phyloP scores from a whole-genome alignment of 2,113 vertebrate species.

The Micronycteris hirsuta region DNA sequence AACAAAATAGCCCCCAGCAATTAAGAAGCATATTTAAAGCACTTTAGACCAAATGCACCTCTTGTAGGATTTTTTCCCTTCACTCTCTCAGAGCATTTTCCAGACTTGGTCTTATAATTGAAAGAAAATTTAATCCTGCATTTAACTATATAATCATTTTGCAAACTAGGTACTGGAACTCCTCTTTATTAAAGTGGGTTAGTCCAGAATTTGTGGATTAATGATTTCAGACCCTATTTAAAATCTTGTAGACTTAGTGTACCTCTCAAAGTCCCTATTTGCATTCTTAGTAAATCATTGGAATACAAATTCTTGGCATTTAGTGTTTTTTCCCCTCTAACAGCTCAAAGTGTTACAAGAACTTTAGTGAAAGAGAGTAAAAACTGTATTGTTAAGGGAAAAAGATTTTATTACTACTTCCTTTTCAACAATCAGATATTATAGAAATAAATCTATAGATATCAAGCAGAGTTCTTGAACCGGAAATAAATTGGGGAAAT shows the following conservation, averaged over 20 bases:
- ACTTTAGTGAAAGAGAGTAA: slow-evolving; percentile 1
- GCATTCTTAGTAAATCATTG: slow-evolving; percentile 66
- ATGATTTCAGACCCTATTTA: slow-evolving; percentile 64
- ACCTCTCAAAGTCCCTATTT: slow-evolving; percentile 66
- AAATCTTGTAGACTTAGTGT: slow-evolving; percentile 69
- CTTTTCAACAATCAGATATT: not conserved
- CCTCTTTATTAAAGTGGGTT: slow-evolving; percentile 56
- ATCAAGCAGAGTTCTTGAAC: not conserved
- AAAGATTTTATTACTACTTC: not conserved
- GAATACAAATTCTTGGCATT: slow-evolving; percentile 49
- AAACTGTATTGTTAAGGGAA: not conserved
- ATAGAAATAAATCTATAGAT: not conserved
- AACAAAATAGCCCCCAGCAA: slow-evolving; percentile 70
- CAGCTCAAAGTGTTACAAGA: slow-evolving; percentile 9
- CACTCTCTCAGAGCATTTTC: slow-evolving; percentile 70
- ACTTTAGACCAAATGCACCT: slow-evolving; percentile 71
- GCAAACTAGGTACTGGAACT: slow-evolving; percentile 67
- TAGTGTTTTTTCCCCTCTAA: not conserved
- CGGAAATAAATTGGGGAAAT: not conserved
- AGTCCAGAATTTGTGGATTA: slow-evolving; percentile 60
- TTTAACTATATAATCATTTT: slow-evolving; percentile 77
- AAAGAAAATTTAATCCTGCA: slow-evolving; percentile 74
- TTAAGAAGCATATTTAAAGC: slow-evolving; percentile 76
- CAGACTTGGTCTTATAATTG: slow-evolving; percentile 69
- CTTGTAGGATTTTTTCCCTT: slow-evolving; percentile 56